Conservation (phyloP, 2,797 vertebrate genomes). For the Cichlasoma orientale region DNA sequence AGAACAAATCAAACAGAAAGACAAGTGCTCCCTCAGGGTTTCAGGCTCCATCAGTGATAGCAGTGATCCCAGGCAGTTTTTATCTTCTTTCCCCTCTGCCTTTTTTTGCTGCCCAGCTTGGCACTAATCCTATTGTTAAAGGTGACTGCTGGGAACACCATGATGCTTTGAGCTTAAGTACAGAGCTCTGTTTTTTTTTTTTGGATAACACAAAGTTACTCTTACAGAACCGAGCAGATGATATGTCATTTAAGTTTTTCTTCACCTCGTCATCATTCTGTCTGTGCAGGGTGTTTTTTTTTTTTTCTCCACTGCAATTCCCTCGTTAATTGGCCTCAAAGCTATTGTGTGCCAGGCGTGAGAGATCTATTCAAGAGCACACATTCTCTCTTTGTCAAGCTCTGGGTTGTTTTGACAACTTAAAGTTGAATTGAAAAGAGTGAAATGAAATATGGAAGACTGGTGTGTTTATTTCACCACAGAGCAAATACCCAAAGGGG, state of each 20-base stretch:
- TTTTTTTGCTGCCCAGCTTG: conserved; percentile 36
- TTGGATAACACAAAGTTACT: conserved; percentile 37
- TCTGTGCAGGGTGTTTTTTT: not conserved
- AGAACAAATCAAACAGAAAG: conserved; percentile 72
- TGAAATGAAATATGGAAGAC: conserved; percentile 31
- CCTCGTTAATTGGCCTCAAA: conserved; percentile 46
- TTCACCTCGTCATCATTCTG: conserved; percentile 25
- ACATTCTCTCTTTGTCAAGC: not conserved
- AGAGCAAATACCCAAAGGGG: conserved; percentile 22
- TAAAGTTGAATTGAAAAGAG: conserved; percentile 24
- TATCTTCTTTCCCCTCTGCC: conserved; percentile 31
- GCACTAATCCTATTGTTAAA: conserved; percentile 66
- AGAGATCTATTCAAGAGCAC: conserved; percentile 27
- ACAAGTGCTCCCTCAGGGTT: conserved; percentile 55
- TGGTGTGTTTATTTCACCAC: conserved; percentile 44
- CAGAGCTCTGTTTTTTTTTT: conserved; percentile 11
- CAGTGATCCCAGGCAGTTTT: conserved; percentile 55
- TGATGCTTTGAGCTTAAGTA: conserved; percentile 24
- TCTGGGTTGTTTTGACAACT: conserved; percentile 50
- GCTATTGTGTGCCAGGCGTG: conserved; percentile 16
- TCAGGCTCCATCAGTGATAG: conserved; percentile 65
- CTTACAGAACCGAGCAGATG: conserved; percentile 30
- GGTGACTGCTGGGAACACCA: conserved; percentile 45
- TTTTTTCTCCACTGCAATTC: not conserved
- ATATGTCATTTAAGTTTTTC: conserved; percentile 42